Percentiles rank a stretch among this genome's conserved stretches.
These are phyloP conservation scores for Drosophila auraria DNA, from an alignment of 1,140 invertebrate species.

Conservation along the genomic window DNA sequence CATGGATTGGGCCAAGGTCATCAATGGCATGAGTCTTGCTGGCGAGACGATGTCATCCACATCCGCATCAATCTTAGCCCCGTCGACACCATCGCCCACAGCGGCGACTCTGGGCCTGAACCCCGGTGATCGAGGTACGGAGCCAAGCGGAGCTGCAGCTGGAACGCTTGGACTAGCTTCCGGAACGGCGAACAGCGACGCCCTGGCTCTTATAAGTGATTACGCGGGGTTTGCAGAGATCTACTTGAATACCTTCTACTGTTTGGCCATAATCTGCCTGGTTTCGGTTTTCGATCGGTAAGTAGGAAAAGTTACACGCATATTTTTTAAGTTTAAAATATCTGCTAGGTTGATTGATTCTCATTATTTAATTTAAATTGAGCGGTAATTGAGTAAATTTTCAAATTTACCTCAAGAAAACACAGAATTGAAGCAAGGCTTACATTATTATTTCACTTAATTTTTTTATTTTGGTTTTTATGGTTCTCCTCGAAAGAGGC, in stretches of 20 bases:
- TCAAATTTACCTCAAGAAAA: neutral
- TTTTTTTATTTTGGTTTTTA: neutral
- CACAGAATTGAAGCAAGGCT: neutral
- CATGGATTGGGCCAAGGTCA: conserved; percentile 81
- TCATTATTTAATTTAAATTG: neutral
- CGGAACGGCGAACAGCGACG: conserved; percentile 40
- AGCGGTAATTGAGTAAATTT: neutral
- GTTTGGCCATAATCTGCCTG: conserved; percentile 81
- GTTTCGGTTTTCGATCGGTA: conserved; percentile 85
- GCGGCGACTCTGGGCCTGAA: conserved; percentile 9
- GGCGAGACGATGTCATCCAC: conserved; percentile 68
- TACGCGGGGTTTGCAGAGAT: conserved; percentile 82
- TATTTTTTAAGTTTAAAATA: neutral
- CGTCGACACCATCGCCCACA: conserved; percentile 19
- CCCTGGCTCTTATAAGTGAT: conserved; percentile 66
- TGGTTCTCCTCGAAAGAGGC: neutral
- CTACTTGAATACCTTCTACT: conserved; percentile 84
- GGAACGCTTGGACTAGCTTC: conserved; percentile 6
- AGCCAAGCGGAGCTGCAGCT: conserved; percentile 4
- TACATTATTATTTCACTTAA: no score
- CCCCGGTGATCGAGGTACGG: conserved; percentile 24
- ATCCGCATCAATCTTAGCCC: conserved; percentile 9
- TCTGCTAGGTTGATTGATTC: neutral
- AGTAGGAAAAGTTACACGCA: conserved; percentile 36
- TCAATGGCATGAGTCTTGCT: conserved; percentile 76